Percentiles rank a stretch among this genome's conserved stretches.
Conservation (phyloP, 2,113 vertebrate genomes). For the Eira barbara region DNA sequence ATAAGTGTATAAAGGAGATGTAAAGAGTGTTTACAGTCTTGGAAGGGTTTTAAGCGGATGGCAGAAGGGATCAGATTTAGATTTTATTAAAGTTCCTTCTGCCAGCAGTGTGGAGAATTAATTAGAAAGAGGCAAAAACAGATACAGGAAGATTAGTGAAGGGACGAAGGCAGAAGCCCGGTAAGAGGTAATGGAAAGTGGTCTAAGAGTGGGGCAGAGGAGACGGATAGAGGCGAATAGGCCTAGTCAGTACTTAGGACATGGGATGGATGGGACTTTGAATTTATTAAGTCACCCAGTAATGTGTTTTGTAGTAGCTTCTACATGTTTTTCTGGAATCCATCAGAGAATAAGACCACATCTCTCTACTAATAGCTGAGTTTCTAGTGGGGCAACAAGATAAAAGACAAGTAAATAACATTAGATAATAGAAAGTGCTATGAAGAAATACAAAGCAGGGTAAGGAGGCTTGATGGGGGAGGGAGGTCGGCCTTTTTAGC, state of each 20-base stretch:
- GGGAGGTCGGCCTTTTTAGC: background rate
- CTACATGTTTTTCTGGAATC: background rate
- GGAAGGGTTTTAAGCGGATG: background rate
- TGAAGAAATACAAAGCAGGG: background rate
- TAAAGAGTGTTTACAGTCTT: background rate
- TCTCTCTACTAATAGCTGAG: background rate
- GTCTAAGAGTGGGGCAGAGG: background rate
- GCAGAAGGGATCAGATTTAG: background rate
- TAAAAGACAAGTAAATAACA: background rate
- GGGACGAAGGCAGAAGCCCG: background rate
- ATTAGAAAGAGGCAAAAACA: background rate
- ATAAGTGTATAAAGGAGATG: background rate
- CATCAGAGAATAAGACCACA: background rate
- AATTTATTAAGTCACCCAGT: background rate
- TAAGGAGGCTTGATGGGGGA: background rate
- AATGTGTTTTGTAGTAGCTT: background rate
- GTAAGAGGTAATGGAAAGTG: no score
- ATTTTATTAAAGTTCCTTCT: background rate
- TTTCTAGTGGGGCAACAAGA: background rate
- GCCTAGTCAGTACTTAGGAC: background rate
- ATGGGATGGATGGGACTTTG: background rate
- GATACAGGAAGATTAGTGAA: background rate
- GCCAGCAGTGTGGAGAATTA: background rate
- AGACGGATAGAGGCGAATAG: background rate
- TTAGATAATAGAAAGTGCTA: background rate